Evolutionary conservation across 2,888 invertebrate species (phyloP), one percentile per base, ranked within the genome.

Genomic region (Agonopterix subpropinquella): DNA sequence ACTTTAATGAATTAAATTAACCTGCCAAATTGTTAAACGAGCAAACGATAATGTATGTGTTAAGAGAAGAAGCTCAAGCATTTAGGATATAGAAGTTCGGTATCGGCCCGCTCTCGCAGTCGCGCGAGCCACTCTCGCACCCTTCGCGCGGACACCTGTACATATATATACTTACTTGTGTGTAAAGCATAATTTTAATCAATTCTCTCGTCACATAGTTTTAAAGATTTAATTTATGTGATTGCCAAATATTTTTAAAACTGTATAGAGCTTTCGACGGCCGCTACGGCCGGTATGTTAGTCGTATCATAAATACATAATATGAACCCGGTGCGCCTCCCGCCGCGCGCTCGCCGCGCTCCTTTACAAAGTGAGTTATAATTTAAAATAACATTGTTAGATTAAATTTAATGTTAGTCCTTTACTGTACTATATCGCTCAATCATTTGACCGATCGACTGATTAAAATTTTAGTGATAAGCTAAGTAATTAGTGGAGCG

Each of bases 331-430:
- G 61, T 62, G 59, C 60, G 56, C 64, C 49, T 55, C 53, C 64
- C 71, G 65, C 74, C 65, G 47, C 77, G 75, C 67, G 75, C 67
- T 60, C 73, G 69, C 73, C 61, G 55, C 69, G 73, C 75, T 66
- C 70, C 72, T 66, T 63, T 66, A 71, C 82, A 80, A 81, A 79
- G 79, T 85, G 86, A 85, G 76, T 87, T 87, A 86, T 87, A 79
- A 85, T 87, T 87, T 88, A 85, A 85, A 84, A 79, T 86, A 85
- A 86, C 84, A 85, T 77, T 86, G 85, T 85, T 88, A 87, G 87
- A 87, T 88, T 88, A 87, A 88, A 87, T 86, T 86, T 88, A 87
- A 88, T 88, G 74, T 88, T 88, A 87, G 88, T 87, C 86, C 79
- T 84, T 84, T 86, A 86, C 86, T 87, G 84, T 86, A 86, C 82